Evolutionary conservation across 2,888 invertebrate genomes (phyloP), one percentile per base, ranked within the genome.

Genomic region (Agrotis clavis): DNA sequence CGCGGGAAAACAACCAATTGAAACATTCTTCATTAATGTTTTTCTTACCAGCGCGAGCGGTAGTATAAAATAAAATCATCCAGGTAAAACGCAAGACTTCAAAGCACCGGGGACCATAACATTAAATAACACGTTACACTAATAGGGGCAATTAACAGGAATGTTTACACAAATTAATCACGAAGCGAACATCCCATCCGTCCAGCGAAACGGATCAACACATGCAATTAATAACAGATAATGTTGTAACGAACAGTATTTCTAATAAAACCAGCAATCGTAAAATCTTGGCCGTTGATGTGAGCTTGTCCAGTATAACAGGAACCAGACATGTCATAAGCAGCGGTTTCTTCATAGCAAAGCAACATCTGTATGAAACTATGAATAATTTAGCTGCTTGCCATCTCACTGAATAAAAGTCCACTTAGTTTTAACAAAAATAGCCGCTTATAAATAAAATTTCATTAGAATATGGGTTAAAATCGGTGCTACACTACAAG

Each of bases 91-190:
- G 74, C 76, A 76, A 78, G 73, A 83, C 86, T 76, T 75, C 81
- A 87, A 86, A 86, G 86, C 66, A 56, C 47, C 48, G 47, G 56
- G 65, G 56, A 66, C 71, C 60, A 81, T 82, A 74, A 82, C 77
- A 79, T 85, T 82, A 88, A 86, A 77, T 81, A 84, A 84, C 75
- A 68, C 65, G 78, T 82, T 64, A 81, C 79, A 74, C 79, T 89
- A 89, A 87, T 79, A 78, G 83, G 70, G 21, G 72, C 86, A 86
- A 90, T 90, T 89, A 90, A 73, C 81, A 74, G 74, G 78, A 73
- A 83, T 83, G 83, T 83, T 86, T 79, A 86, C 81, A 72, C 70
- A 68, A 88, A 85, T 86, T 88, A 81, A 86, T 87, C 80, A 83
- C 70, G 64, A 68, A 48, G 59, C 60, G 68, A 74, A 69, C 73